Evolutionary conservation across 2,113 vertebrate genomes (phyloP).

Genomic region (Coracopsis vasa): DNA sequence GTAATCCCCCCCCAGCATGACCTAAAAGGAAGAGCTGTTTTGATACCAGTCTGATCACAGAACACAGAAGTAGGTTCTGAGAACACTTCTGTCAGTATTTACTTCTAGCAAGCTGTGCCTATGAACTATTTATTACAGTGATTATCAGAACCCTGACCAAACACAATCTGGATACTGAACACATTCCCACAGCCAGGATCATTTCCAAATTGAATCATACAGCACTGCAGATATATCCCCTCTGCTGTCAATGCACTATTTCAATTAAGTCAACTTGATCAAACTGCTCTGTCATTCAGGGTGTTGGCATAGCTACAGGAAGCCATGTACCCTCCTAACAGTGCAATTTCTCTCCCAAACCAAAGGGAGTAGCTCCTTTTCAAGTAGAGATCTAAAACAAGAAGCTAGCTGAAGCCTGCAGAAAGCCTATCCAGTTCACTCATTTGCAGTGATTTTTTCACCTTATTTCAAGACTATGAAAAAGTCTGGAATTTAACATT

Average conservation of each 20-base stretch:
- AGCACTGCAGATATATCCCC: background rate
- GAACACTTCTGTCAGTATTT: background rate
- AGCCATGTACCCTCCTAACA: background rate
- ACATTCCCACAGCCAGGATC: background rate
- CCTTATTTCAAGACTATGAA: rapidly evolving
- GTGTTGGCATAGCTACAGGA: background rate
- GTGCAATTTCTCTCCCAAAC: background rate
- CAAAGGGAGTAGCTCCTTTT: background rate
- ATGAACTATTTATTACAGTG: background rate
- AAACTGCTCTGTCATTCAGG: background rate
- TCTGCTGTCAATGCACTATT: background rate
- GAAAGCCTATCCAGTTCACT: no score
- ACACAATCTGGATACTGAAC: background rate
- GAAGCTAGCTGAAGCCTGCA: background rate
- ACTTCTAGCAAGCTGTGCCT: background rate
- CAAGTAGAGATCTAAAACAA: background rate
- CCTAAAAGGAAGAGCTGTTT: background rate
- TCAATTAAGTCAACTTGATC: background rate
- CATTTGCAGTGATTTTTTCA: background rate
- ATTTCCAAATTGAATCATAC: background rate
- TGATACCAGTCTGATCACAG: background rate
- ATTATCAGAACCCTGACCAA: background rate
- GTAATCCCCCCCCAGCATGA: background rate
- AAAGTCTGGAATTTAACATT: background rate
- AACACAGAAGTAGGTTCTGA: background rate